Base-by-base conservation (phyloP, 1,140 invertebrate genomes). In the Heterodera carotae region DNA sequence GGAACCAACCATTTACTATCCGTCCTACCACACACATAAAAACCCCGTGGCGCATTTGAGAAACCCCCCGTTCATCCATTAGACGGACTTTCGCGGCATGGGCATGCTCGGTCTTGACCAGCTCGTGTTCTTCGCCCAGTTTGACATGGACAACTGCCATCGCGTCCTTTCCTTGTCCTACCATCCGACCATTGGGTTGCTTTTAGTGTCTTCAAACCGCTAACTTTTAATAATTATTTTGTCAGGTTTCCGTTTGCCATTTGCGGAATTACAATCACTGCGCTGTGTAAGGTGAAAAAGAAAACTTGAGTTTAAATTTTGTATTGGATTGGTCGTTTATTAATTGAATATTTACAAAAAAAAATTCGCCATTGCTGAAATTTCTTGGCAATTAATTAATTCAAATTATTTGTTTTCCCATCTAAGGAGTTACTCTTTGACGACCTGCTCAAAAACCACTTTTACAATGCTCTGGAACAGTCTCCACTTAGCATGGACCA, bases 11-110 rank as follows among this genome's bases (percentile, higher is more conserved):
- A n/a, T n/a, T n/a, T n/a, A n/a, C 12, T 8, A 43, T 43, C 10
- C 10, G 36, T 39, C 10, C 36, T 43, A 6, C 39, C 6, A 43
- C 6, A 43, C 12, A 12, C 36, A 6, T 39, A 6, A 39, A 6
- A 6, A 6, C 36, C 12, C 12, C 6, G 0, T 43, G 6, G 39
- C 12, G 39, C 12, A 8, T 6, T 43, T 43, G 39, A 43, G 39
- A 43, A 43, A n/a, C n/a, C n/a, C n/a, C n/a, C n/a, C n/a, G n/a
- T n/a, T 27, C 18, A 15, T 25, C n/a, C 29, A 27, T 60, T 6
- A 74, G 89, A 98, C 96, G 2, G 96, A 98, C 90, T 98, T 98
- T 86, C 91, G 96, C 67, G 96, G 96, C 75, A 98, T 98, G 95
- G 96, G 96, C 74, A 88, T 97, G n/a, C 90, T 98, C 22, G 94